These are phyloP conservation scores for Rambutsinella grinnellia DNA, from an alignment of 2,888 invertebrate species.

Conservation along the genomic window DNA sequence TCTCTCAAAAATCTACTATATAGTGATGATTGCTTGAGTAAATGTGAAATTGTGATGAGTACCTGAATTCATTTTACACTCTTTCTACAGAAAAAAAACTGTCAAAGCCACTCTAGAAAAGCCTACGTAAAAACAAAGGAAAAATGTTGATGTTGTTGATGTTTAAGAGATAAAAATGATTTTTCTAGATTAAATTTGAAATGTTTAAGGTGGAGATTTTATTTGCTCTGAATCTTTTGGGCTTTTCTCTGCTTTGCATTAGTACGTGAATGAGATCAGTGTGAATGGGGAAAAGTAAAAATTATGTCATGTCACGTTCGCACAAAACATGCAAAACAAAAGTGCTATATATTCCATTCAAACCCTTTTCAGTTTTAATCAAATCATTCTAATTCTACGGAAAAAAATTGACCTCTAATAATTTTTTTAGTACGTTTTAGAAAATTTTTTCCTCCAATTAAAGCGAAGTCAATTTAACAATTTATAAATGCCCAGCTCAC, in stretches of 20 bases:
- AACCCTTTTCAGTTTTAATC: neutral
- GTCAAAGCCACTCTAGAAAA: neutral
- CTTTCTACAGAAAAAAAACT: neutral
- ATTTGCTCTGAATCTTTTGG: neutral
- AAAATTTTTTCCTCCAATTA: neutral
- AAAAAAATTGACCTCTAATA: neutral
- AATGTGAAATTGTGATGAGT: neutral
- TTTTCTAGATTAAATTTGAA: neutral
- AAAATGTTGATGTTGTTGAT: neutral
- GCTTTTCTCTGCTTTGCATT: constrained; percentile 3
- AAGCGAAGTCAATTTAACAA: no score
- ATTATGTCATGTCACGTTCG: constrained; percentile 47
- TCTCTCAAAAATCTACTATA: neutral
- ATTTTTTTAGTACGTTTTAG: neutral
- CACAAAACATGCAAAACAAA: constrained; percentile 5
- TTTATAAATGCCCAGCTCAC: neutral
- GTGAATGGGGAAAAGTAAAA: constrained; percentile 26
- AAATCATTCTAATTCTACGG: neutral
- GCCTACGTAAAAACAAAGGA: no score
- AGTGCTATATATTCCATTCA: no score
- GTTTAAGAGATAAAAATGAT: neutral
- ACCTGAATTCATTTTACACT: neutral
- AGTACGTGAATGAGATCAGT: constrained; percentile 40
- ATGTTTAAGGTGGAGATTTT: neutral
- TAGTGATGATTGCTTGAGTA: neutral